A percentile compares a stretch with the other conserved stretches of the same genome.
Conservation (phyloP, 2,797 vertebrate species). For the Catharus ustulatus region DNA sequence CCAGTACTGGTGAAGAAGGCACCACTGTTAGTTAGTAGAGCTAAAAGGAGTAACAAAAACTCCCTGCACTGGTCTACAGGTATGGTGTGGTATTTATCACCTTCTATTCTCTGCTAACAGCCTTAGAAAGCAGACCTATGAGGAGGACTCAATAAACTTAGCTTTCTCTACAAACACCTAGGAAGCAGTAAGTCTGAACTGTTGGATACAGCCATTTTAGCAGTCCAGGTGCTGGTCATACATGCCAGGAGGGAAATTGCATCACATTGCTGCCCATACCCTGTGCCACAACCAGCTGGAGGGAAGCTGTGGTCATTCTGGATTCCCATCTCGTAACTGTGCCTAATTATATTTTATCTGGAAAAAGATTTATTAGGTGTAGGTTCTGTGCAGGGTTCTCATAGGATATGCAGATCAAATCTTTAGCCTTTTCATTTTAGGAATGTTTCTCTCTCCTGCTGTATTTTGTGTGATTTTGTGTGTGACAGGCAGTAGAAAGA, state of each 20-base stretch:
- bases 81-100: neutral
- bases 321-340: neutral
- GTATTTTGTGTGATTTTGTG: neutral
- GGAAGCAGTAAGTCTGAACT: neutral
- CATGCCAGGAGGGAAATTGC: neutral
- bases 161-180: neutral
- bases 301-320: neutral
- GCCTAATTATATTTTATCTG: neutral
- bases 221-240: neutral
- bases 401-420: neutral
- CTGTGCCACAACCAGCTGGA: neutral
- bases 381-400: neutral
- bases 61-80: neutral
- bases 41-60: neutral
- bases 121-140: neutral
- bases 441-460: neutral
- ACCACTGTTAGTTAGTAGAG: neutral
- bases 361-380: neutral
- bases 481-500: neutral
- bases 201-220: neutral
- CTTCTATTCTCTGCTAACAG: neutral
- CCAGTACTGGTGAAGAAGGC: neutral
- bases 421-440: conserved; percentile 8
- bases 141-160: neutral
- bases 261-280: neutral